Conservation (phyloP, 2,888 invertebrate species). For the Synanthedon formicaeformis region DNA sequence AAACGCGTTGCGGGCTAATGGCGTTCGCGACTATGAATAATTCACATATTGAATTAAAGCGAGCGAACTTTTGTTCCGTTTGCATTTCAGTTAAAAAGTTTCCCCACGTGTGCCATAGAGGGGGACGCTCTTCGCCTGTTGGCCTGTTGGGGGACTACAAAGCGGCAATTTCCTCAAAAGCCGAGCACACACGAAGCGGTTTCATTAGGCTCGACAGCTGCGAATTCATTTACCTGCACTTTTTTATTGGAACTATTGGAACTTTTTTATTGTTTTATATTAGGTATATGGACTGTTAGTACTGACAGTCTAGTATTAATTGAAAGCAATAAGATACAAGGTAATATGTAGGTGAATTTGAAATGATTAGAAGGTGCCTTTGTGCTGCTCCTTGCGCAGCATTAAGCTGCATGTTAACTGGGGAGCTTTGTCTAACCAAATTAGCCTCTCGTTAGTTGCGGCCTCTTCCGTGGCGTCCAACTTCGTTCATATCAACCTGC, state of each 20-base stretch:
- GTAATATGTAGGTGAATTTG: too few relatives aligned
- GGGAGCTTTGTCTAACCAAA: not conserved
- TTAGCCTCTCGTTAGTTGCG: not conserved
- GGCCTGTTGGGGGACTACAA: conserved; percentile 16
- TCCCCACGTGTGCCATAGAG: conserved; percentile 1
- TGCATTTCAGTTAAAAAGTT: conserved; percentile 34
- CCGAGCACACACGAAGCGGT: not conserved
- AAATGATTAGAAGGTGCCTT: too few relatives aligned
- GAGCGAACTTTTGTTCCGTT: conserved; percentile 28
- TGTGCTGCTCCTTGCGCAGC: not conserved
- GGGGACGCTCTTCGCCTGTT: not conserved
- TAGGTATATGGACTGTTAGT: too few relatives aligned
- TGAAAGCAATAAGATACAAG: too few relatives aligned
- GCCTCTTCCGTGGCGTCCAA: not conserved
- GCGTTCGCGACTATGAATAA: conserved; percentile 30
- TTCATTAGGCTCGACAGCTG: not conserved
- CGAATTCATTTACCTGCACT: not conserved
- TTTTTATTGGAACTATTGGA: not conserved
- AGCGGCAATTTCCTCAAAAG: conserved; percentile 19
- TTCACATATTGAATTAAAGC: conserved; percentile 32
- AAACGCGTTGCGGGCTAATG: conserved; percentile 24
- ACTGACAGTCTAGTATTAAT: too few relatives aligned
- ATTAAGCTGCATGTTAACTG: not conserved
- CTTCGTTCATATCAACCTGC: too few relatives aligned
- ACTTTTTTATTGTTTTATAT: too few relatives aligned